A percentile compares a stretch with the other conserved stretches of the same genome.
phyloP scores from a whole-genome alignment of 2,888 invertebrate genomes.

The Cataglyphis livida region DNA sequence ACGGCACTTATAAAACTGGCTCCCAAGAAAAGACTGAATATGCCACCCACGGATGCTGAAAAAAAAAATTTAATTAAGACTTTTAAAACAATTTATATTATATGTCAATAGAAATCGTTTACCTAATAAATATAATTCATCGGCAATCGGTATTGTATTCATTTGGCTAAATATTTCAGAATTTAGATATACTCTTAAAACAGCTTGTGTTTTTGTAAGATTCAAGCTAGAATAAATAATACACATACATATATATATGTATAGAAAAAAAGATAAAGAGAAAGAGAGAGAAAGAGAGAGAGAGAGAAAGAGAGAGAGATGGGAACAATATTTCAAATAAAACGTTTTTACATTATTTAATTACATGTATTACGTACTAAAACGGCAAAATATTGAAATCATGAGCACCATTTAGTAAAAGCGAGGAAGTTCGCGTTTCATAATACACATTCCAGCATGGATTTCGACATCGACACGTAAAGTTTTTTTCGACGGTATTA shows the following conservation, averaged over 20 bases:
- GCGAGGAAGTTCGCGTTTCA: background rate
- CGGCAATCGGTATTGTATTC: constrained; percentile 56
- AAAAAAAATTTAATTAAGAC: background rate
- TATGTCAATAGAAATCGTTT: background rate
- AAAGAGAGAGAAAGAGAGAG: background rate
- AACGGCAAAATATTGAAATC: background rate
- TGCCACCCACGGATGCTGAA: constrained; percentile 85
- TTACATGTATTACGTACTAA: constrained; percentile 53
- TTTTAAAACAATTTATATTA: constrained; percentile 2
- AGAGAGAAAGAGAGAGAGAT: background rate
- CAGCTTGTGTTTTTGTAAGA: constrained; percentile 22
- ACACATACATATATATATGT: background rate
- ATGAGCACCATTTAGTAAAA: background rate
- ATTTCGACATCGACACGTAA: constrained; percentile 56
- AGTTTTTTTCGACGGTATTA: constrained; percentile 7
- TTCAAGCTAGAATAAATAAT: constrained; percentile 57
- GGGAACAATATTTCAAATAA: background rate
- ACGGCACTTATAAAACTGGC: constrained; percentile 84
- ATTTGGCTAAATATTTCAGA: constrained; percentile 31
- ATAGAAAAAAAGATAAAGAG: too few relatives aligned
- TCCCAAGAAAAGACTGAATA: constrained; percentile 85
- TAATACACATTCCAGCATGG: constrained; percentile 56
- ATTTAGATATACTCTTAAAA: constrained; percentile 62
- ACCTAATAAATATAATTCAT: constrained; percentile 67
- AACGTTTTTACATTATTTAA: background rate